Percentiles rank a stretch among this genome's conserved stretches.
Evolutionary conservation across 2,797 vertebrate genomes (phyloP).

Genomic region (Diglossa cyanea): DNA sequence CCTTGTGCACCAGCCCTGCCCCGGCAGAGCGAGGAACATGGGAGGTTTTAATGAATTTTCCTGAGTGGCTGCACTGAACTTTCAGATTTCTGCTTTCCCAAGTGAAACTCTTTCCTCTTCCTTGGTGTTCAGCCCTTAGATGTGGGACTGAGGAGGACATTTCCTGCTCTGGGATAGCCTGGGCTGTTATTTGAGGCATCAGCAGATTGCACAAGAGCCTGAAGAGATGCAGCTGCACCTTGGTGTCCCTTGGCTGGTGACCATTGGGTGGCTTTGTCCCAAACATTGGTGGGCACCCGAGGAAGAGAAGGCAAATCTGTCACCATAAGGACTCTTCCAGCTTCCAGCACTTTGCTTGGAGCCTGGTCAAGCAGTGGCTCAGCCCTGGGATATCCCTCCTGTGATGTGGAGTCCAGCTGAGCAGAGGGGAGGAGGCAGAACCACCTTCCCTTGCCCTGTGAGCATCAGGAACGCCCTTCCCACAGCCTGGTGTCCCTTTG

Average conservation of each 20-base stretch:
- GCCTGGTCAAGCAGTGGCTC: neutral
- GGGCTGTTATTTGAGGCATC: accelerated
- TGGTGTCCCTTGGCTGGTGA: neutral
- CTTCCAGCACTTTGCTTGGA: neutral
- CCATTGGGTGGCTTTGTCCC: neutral
- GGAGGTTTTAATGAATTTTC: neutral
- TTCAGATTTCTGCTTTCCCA: neutral
- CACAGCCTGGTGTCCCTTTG: accelerated
- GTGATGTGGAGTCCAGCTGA: neutral
- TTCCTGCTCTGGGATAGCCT: neutral
- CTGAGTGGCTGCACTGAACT: neutral
- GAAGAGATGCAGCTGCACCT: neutral
- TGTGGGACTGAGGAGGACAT: neutral
- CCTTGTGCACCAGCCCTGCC: neutral
- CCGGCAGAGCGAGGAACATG: neutral
- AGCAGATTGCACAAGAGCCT: neutral
- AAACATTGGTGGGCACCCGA: accelerated
- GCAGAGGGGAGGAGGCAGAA: neutral
- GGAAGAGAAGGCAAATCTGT: neutral
- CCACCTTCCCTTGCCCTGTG: neutral
- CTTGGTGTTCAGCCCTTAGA: accelerated
- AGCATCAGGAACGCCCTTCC: accelerated
- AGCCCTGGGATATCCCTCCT: neutral
- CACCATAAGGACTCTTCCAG: neutral
- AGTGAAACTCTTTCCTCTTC: neutral